Evolutionary conservation across 2,797 vertebrate genomes (phyloP).

Genomic region (Brotula barbata): DNA sequence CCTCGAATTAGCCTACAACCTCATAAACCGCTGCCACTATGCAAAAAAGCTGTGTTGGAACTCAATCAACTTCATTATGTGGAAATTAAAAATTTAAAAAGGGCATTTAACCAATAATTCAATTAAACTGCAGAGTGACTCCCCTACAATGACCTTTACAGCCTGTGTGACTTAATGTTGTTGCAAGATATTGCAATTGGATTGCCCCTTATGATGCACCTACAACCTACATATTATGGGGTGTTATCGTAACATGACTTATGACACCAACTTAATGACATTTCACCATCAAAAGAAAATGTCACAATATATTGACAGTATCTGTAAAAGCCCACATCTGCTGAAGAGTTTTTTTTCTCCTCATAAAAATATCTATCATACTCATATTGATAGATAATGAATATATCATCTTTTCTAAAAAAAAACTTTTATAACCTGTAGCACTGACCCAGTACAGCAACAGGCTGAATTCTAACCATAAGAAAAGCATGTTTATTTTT

Average conservation of each 20-base stretch:
- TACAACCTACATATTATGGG: slow-evolving; percentile 19
- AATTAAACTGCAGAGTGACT: slow-evolving; percentile 21
- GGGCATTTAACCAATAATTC: slow-evolving; percentile 28
- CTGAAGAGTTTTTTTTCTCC: too few relatives aligned
- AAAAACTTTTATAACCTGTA: too few relatives aligned
- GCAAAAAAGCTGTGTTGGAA: slow-evolving; percentile 19
- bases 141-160: slow-evolving; percentile 23
- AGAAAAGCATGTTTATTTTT: too few relatives aligned
- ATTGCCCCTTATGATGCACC: slow-evolving; percentile 12
- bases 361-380: too few relatives aligned
- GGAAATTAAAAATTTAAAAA: slow-evolving; percentile 38
- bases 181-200: slow-evolving; percentile 16
- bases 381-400: too few relatives aligned
- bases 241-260: slow-evolving; percentile 12
- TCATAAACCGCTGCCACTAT: slow-evolving; percentile 10
- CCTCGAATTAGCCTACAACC: slow-evolving; percentile 11
- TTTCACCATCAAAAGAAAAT: too few relatives aligned
- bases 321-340: too few relatives aligned
- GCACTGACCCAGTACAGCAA: too few relatives aligned
- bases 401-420: too few relatives aligned
- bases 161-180: slow-evolving; percentile 20
- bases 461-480: too few relatives aligned
- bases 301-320: too few relatives aligned
- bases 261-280: too few relatives aligned
- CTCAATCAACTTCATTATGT: slow-evolving; percentile 33